A percentile compares a stretch with the other conserved stretches of the same genome.
These are phyloP conservation scores for Vidua macroura DNA, from an alignment of 2,113 vertebrate genomes.

Conservation along the genomic window DNA sequence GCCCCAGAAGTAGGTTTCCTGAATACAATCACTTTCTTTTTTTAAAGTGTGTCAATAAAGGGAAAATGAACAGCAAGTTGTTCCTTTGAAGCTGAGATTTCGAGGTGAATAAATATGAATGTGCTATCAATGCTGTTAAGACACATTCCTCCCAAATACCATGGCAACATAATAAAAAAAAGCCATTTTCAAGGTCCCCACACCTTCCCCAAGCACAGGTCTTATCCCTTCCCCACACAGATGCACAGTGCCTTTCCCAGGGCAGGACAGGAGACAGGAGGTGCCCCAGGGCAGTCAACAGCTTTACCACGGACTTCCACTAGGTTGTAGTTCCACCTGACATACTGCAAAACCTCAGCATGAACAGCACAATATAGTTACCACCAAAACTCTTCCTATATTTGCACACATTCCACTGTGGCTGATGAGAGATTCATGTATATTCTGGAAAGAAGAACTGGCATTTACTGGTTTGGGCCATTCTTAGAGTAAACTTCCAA, in stretches of 20 bases:
- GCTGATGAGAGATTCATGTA: not conserved
- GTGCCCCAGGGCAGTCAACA: not conserved
- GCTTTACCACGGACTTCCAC: not conserved
- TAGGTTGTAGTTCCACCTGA: not conserved
- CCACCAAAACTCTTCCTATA: not conserved
- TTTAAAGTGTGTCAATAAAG: not conserved
- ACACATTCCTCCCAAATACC: not conserved
- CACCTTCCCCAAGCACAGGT: not conserved
- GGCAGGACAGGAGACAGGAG: not conserved
- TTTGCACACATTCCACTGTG: not conserved
- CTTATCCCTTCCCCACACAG: rapidly evolving
- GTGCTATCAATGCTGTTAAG: not conserved
- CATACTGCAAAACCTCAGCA: not conserved
- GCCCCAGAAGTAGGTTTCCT: not conserved
- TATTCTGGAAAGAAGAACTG: not conserved
- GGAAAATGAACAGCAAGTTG: rapidly evolving
- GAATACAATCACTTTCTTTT: not conserved
- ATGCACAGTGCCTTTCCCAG: not conserved
- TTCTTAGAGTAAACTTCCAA: not conserved
- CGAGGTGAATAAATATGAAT: rapidly evolving
- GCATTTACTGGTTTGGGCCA: not conserved
- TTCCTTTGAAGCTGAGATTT: not conserved
- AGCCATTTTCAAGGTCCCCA: not conserved
- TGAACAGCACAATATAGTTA: not conserved
- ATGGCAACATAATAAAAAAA: not conserved